phyloP scores from a whole-genome alignment of 2,113 vertebrate genomes.

The Willisornis vidua region DNA sequence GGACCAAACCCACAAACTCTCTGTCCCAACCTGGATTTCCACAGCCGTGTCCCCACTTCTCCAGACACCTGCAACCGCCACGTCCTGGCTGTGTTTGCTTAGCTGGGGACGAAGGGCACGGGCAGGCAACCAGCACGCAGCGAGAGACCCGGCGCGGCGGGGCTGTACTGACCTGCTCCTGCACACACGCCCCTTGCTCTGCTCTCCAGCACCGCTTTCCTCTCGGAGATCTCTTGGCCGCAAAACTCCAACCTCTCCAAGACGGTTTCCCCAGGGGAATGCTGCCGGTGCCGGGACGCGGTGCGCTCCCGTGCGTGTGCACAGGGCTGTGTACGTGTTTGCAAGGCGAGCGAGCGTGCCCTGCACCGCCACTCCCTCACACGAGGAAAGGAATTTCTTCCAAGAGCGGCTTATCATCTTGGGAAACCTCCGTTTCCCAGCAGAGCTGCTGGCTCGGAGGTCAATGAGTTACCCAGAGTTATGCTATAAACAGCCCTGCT shows the following conservation, averaged over 20 bases:
- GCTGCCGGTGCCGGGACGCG: not conserved
- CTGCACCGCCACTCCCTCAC: slow-evolving; percentile 10
- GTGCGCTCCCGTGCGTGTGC: not conserved
- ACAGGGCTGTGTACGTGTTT: not conserved
- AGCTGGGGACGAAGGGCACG: not conserved
- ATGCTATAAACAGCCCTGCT: not conserved
- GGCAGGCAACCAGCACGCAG: not conserved
- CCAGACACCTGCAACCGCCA: not conserved
- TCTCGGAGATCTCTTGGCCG: not conserved
- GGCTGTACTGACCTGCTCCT: slow-evolving; percentile 43
- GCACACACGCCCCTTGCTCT: not conserved
- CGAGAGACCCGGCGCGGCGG: not conserved
- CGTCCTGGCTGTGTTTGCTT: not conserved
- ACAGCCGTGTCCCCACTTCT: not conserved
- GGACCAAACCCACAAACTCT: not conserved
- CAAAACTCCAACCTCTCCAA: not conserved
- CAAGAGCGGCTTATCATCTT: slow-evolving; percentile 35
- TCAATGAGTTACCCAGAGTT: slow-evolving; percentile 33
- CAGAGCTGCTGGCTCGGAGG: not conserved
- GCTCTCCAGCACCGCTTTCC: not conserved
- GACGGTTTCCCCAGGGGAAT: not conserved
- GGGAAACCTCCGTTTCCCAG: slow-evolving; percentile 59
- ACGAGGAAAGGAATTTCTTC: slow-evolving; percentile 19
- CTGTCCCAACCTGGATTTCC: not conserved
- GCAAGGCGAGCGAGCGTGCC: not conserved